phyloP scores from a whole-genome alignment of 2,797 vertebrate species.

The Podarcis lilfordi region DNA sequence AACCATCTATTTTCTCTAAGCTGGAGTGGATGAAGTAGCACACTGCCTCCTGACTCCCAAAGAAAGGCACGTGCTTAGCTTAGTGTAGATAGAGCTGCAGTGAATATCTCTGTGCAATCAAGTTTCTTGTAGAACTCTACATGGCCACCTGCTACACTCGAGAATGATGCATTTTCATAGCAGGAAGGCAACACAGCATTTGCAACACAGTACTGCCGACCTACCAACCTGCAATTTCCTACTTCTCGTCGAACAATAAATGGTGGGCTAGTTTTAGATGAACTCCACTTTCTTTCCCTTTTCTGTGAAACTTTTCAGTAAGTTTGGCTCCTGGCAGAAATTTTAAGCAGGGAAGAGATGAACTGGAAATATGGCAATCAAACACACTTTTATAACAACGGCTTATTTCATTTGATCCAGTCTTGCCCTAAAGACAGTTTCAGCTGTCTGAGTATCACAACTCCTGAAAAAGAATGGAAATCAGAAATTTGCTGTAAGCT shows the following conservation, averaged over 20 bases:
- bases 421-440: conserved; percentile 40
- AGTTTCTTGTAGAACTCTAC: conserved; percentile 29
- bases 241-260: conserved; percentile 33
- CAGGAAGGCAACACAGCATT: conserved; percentile 14
- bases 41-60: conserved; percentile 22
- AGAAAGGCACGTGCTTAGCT: conserved; percentile 53
- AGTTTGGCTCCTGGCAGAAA: conserved; percentile 18
- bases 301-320: conserved; percentile 26
- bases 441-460: background rate
- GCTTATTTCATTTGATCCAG: conserved; percentile 26
- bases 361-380: conserved; percentile 41
- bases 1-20: conserved; percentile 66
- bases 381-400: conserved; percentile 22
- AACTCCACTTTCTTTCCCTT: background rate
- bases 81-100: conserved; percentile 26
- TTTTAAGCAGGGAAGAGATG: conserved; percentile 39
- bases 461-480: background rate
- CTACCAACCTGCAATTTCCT: conserved; percentile 37
- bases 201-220: conserved; percentile 33
- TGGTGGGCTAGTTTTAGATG: conserved; percentile 18
- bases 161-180: conserved; percentile 52
- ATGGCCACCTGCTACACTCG: conserved; percentile 12
- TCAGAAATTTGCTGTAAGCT: background rate
- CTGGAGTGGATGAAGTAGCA: conserved; percentile 42
- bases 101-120: conserved; percentile 46